Evolutionary conservation across 1,140 invertebrate species (phyloP).

Genomic region (Dryas iulia): DNA sequence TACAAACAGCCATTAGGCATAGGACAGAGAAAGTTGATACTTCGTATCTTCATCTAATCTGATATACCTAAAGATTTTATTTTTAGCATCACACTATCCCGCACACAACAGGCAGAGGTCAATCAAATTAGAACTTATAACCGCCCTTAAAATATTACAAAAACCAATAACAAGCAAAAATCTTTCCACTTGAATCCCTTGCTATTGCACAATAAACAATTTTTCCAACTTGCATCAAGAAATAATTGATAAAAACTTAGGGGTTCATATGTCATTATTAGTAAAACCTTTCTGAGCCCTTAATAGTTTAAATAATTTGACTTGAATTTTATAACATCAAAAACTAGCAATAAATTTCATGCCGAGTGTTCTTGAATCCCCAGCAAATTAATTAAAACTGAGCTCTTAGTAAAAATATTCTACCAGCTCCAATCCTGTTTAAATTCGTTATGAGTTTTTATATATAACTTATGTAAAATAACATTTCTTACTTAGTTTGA

Average conservation of each 20-base stretch:
- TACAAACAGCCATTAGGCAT: too few species aligned
- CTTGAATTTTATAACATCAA: constrained; percentile 1
- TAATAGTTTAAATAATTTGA: neutral
- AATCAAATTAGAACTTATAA: too few species aligned
- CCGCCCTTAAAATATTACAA: too few species aligned
- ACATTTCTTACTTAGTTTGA: constrained; percentile 59
- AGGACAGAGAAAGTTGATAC: too few species aligned
- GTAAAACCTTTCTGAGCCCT: neutral
- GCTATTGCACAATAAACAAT: neutral
- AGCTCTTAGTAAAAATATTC: neutral
- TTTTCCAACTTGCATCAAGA: neutral
- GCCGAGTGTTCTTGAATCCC: neutral
- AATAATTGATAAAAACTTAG: neutral
- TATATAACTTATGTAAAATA: neutral
- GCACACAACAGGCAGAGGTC: too few species aligned
- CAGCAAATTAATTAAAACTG: neutral
- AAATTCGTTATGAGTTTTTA: neutral
- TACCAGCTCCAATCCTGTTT: neutral
- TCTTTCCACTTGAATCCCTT: too few species aligned
- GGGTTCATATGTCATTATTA: neutral
- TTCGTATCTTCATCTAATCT: too few species aligned
- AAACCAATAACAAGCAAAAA: too few species aligned
- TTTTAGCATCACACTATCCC: too few species aligned
- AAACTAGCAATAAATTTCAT: constrained; percentile 2
- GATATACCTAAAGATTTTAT: too few species aligned